Evolutionary conservation across 1,140 invertebrate species (phyloP).

Genomic region (Leptinotarsa undecemlineata): DNA sequence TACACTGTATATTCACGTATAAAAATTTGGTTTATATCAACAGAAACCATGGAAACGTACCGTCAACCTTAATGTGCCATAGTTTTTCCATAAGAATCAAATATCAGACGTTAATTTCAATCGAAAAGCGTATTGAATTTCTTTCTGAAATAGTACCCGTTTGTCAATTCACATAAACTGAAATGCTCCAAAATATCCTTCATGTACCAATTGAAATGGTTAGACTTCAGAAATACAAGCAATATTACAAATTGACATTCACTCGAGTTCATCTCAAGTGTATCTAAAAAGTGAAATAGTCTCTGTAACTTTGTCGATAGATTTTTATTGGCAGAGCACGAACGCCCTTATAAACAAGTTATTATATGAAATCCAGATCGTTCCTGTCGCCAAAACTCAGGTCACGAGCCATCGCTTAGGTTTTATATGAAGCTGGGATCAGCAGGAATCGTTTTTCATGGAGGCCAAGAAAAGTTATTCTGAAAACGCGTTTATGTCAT

Average conservation of each 20-base stretch:
- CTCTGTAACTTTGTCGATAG: background rate
- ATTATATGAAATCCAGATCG: constrained; percentile 8
- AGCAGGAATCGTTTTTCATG: background rate
- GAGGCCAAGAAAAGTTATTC: background rate
- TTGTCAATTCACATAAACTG: too few species aligned
- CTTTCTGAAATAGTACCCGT: too few species aligned
- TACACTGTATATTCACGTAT: too few species aligned
- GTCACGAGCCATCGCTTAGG: constrained; percentile 4
- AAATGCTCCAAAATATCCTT: too few species aligned
- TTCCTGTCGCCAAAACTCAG: background rate
- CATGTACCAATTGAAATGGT: too few species aligned
- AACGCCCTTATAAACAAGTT: constrained; percentile 1
- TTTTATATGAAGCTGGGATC: constrained; percentile 3
- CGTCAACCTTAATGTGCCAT: too few species aligned
- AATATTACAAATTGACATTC: background rate
- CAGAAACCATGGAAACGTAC: too few species aligned
- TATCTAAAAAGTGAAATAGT: constrained; percentile 1
- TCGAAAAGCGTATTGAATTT: too few species aligned
- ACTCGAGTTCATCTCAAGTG: background rate
- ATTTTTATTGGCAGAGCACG: constrained; percentile 8
- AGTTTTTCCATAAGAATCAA: too few species aligned
- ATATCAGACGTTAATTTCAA: too few species aligned
- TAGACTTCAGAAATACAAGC: too few species aligned
- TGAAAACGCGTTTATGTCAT: background rate
- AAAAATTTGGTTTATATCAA: too few species aligned